phyloP scores from a whole-genome alignment of 2,113 vertebrate species.

The Pithys albifrons region DNA sequence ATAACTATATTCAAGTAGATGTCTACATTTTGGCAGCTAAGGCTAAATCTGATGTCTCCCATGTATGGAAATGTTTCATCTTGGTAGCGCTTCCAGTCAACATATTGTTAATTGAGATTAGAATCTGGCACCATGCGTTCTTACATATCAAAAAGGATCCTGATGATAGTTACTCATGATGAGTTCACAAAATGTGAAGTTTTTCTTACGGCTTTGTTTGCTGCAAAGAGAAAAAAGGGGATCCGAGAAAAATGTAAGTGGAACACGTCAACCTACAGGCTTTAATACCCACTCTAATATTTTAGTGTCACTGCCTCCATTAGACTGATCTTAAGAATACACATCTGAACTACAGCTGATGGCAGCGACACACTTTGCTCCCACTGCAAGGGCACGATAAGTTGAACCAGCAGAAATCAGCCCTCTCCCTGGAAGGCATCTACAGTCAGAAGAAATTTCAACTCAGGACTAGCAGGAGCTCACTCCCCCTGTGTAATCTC shows the following conservation, averaged over 20 bases:
- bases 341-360: background rate
- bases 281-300: background rate
- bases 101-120: background rate
- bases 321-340: background rate
- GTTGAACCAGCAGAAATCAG: background rate
- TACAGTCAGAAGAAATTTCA: background rate
- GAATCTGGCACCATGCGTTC: background rate
- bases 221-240: background rate
- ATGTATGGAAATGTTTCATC: background rate
- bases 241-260: background rate
- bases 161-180: background rate
- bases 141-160: background rate
- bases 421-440: background rate
- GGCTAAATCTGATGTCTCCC: background rate
- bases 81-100: background rate
- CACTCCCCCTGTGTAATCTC: background rate
- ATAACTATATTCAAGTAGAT: background rate
- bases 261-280: background rate
- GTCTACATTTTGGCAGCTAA: background rate
- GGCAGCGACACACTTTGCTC: background rate
- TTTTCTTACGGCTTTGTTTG: slow-evolving; percentile 55
- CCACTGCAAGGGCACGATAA: background rate
- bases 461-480: background rate
- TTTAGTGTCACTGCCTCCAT: background rate
- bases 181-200: slow-evolving; percentile 39